phyloP scores from a whole-genome alignment of 2,113 vertebrate genomes.

The Nematolebias whitei region DNA sequence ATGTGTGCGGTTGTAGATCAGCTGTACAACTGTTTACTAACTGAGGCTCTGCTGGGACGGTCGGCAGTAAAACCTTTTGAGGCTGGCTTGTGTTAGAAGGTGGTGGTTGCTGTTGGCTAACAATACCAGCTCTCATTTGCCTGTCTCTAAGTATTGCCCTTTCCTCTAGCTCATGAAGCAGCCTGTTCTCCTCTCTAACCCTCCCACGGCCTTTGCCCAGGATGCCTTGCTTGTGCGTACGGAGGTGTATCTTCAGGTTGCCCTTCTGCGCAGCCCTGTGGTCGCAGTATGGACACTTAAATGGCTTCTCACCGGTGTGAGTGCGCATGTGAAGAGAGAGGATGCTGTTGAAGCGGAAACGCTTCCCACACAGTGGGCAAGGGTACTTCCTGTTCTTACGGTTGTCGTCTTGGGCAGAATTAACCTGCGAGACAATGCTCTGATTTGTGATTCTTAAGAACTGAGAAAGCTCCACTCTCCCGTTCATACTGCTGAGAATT shows the following conservation, averaged over 20 bases:
- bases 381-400: conserved; percentile 98
- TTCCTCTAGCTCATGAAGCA: conserved; percentile 97
- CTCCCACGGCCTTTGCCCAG: conserved; percentile 95
- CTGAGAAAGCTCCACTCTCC: conserved; percentile 94
- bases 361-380: conserved; percentile 94
- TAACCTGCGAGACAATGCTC: conserved; percentile 92
- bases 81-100: conserved; percentile 66
- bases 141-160: conserved; percentile 94
- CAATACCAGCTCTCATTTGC: conserved; percentile 87
- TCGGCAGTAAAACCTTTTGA: conserved; percentile 79
- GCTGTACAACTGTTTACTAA: conserved; percentile 77
- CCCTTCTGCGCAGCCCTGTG: conserved; percentile 98
- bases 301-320: conserved; percentile 98
- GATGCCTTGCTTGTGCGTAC: conserved; percentile 97
- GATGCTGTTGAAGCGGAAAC: conserved; percentile 99
- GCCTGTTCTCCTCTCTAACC: conserved; percentile 93
- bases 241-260: conserved; percentile 98
- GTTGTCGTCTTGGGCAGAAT: conserved; percentile 90
- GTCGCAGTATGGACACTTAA: conserved; percentile 98
- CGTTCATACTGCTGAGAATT: conserved; percentile 87
- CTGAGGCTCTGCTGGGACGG: conserved; percentile 40
- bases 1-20: conserved; percentile 79
- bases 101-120: conserved; percentile 65
- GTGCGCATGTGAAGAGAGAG: conserved; percentile 98
- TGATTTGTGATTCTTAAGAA: conserved; percentile 95